These are phyloP conservation scores for Chaenodraco wilsoni DNA, from an alignment of 2,797 vertebrate species.

Conservation along the genomic window DNA sequence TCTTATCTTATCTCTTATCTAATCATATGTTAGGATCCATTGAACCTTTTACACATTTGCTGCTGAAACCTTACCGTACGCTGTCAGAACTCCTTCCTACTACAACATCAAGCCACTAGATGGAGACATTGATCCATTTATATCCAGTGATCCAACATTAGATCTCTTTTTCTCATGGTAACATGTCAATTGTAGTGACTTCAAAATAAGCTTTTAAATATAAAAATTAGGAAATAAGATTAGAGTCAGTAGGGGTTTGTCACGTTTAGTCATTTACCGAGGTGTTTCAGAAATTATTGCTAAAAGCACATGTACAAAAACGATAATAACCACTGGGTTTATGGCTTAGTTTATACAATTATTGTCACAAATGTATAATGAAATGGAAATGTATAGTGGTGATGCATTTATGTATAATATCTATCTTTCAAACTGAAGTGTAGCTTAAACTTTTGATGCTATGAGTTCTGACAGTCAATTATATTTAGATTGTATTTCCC, in stretches of 20 bases:
- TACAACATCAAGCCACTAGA: constrained; percentile 59
- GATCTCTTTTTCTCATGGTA: neutral
- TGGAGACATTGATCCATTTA: constrained; percentile 55
- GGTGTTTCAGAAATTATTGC: neutral
- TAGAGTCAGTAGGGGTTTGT: neutral
- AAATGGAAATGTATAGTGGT: neutral
- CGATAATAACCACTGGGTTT: neutral
- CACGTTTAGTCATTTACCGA: neutral
- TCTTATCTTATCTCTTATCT: too few species aligned
- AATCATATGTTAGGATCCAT: neutral
- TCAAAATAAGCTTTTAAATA: neutral
- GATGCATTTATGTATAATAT: neutral
- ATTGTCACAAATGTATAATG: neutral
- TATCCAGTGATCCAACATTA: neutral
- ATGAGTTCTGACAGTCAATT: neutral
- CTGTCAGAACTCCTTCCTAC: neutral
- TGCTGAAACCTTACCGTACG: neutral
- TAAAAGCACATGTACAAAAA: neutral
- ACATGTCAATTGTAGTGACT: too few species aligned
- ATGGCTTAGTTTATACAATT: neutral
- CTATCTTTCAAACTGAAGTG: neutral
- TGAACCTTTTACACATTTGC: neutral
- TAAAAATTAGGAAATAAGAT: neutral
- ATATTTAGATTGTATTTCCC: too few species aligned
- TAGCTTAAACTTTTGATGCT: neutral